Base-by-base conservation (phyloP, 2,888 invertebrate genomes). In the Lasioglossum figueresi region DNA sequence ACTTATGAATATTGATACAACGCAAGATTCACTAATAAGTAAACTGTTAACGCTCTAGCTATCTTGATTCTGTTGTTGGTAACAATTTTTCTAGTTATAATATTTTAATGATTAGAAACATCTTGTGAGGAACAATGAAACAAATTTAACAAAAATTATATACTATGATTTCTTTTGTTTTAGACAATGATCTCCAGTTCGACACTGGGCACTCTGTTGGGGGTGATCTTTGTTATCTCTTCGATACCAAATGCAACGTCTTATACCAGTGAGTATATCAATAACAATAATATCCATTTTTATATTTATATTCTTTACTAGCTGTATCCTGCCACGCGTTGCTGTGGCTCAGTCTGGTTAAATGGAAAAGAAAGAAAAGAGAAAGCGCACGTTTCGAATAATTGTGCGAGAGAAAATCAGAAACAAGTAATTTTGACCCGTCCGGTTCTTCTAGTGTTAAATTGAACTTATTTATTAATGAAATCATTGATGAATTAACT, bases 241-340 rank as follows among this genome's bases (percentile, higher is more conserved):
- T 83, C 88, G 23, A 71, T 89, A 43, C 88, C 86, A 6, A 85
- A 89, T 78, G 91, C 88, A 40, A 75, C 85, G 19, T 88, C 93
- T 48, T 93, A 90, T 31, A 91, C 87, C 8, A 93, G 93, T 93
- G 71, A 91, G 93, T 88, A 82, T 80, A 31, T 14, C 16, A 27
- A 0, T 19, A 66, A 66, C n/a, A 45, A n/a, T 37, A 37, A 48
- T 34, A 37, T 40, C 1, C 23, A 23, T 12, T 6, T n/a, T 40
- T 10, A n/a, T 23, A 37, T 70, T n/a, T 19, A 16, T 31, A 31
- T 63, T 19, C 19, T 1, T 63, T n/a, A 52, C n/a, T n/a, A n/a
- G n/a, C n/a, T n/a, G n/a, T n/a, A n/a, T n/a, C n/a, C n/a, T n/a
- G n/a, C n/a, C n/a, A n/a, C n/a, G n/a, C n/a, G n/a, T n/a, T n/a